Conservation (phyloP, 2,888 invertebrate genomes). For the Scaptomyza flava region DNA sequence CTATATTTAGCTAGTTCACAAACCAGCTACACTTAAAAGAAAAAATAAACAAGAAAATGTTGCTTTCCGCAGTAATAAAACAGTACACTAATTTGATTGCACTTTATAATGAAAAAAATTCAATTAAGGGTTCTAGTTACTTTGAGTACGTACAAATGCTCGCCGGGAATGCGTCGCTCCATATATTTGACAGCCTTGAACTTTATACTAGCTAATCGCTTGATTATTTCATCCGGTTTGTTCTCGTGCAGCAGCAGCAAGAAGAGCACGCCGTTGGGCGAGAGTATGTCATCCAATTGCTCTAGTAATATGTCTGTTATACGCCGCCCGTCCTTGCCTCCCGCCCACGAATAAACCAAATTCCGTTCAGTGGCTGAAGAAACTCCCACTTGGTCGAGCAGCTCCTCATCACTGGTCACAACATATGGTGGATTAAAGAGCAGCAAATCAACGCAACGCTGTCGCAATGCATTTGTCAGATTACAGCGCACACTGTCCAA, state of each 20-base stretch:
- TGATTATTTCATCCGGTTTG: slow-evolving; percentile 89
- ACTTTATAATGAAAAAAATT: slow-evolving; percentile 27
- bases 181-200: slow-evolving; percentile 88
- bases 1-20: slow-evolving; percentile 4
- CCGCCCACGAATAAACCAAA: slow-evolving; percentile 88
- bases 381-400: slow-evolving; percentile 80
- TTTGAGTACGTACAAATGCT: slow-evolving; percentile 93
- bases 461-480: slow-evolving; percentile 86
- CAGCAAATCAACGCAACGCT: slow-evolving; percentile 91
- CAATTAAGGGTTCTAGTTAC: slow-evolving; percentile 83
- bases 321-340: slow-evolving; percentile 90
- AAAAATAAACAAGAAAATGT: neutral
- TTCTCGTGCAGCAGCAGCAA: slow-evolving; percentile 95
- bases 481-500: slow-evolving; percentile 89
- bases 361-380: slow-evolving; percentile 40
- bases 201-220: slow-evolving; percentile 86
- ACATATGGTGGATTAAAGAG: slow-evolving; percentile 99
- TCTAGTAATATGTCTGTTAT: slow-evolving; percentile 91
- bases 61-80: neutral
- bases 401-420: slow-evolving; percentile 91
- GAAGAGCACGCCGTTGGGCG: slow-evolving; percentile 92
- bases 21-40: neutral
- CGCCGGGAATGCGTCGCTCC: slow-evolving; percentile 92
- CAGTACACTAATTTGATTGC: neutral
- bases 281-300: slow-evolving; percentile 89